These are phyloP conservation scores for Margaritifera margaritifera DNA, from an alignment of 2,888 invertebrate species.

Conservation along the genomic window DNA sequence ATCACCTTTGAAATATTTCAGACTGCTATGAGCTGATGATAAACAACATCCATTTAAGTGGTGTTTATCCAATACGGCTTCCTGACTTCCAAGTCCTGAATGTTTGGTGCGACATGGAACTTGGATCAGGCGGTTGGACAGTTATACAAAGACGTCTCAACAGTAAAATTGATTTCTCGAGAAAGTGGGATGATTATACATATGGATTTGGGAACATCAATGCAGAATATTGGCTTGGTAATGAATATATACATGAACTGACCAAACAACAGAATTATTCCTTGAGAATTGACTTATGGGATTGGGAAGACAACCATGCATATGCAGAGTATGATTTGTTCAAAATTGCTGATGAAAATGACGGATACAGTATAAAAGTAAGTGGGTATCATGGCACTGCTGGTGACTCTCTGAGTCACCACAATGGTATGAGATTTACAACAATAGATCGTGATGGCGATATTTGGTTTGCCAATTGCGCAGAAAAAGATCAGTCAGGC, in stretches of 20 bases:
- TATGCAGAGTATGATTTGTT: constrained; percentile 86
- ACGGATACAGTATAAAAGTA: constrained; percentile 83
- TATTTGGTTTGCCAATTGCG: constrained; percentile 71
- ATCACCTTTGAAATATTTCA: constrained; percentile 45
- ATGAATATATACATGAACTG: constrained; percentile 85
- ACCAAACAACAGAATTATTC: constrained; percentile 74
- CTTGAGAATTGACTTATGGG: constrained; percentile 87
- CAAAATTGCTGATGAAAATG: constrained; percentile 79
- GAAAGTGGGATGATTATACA: constrained; percentile 87
- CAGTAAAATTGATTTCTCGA: constrained; percentile 86
- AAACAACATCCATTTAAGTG: constrained; percentile 79
- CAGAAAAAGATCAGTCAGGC: constrained; percentile 56
- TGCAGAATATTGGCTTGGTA: constrained; percentile 91
- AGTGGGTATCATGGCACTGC: constrained; percentile 85
- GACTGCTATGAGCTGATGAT: constrained; percentile 76
- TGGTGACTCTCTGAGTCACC: constrained; percentile 89
- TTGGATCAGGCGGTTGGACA: constrained; percentile 79
- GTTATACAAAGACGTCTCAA: constrained; percentile 86
- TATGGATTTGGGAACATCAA: constrained; percentile 83
- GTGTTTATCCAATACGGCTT: constrained; percentile 82
- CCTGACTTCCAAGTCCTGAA: constrained; percentile 79
- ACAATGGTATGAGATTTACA: constrained; percentile 92
- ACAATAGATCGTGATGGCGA: constrained; percentile 91
- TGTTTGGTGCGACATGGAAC: constrained; percentile 80
- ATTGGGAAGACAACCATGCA: constrained; percentile 87